phyloP scores from a whole-genome alignment of 2,888 invertebrate genomes.

The Helobdella robusta region DNA sequence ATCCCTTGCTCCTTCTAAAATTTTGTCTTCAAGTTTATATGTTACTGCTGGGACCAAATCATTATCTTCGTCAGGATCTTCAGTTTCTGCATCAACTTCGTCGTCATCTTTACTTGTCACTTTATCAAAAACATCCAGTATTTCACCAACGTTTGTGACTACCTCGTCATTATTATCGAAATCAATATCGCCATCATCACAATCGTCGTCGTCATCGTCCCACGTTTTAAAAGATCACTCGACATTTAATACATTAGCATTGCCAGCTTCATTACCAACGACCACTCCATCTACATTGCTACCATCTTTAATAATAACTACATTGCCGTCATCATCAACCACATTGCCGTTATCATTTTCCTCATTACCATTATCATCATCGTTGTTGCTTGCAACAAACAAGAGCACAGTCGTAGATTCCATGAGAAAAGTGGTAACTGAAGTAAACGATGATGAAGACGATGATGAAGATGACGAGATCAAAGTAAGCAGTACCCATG shows the following conservation, averaged over 20 bases:
- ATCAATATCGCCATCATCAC: too few relatives aligned
- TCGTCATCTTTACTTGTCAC: not conserved
- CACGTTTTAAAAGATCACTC: too few relatives aligned
- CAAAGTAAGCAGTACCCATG: too few relatives aligned
- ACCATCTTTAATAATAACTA: constrained; percentile 7
- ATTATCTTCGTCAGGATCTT: not conserved
- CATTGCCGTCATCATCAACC: constrained; percentile 18
- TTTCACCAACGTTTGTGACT: not conserved
- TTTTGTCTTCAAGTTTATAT: too few relatives aligned
- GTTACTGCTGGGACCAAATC: not conserved
- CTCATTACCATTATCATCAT: constrained; percentile 14
- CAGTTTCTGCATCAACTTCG: not conserved
- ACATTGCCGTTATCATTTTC: too few relatives aligned
- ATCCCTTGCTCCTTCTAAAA: not conserved
- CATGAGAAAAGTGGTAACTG: too few relatives aligned
- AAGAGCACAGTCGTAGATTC: not conserved
- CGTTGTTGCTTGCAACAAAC: not conserved
- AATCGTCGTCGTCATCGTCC: not conserved
- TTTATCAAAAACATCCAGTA: not conserved
- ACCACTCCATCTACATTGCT: not conserved
- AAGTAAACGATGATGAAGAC: too few relatives aligned
- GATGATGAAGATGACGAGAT: too few relatives aligned
- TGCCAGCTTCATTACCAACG: not conserved
- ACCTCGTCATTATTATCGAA: not conserved
- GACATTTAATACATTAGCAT: too few relatives aligned